These are phyloP conservation scores for Pseudomyrmex pallidus DNA, from an alignment of 1,140 invertebrate genomes.

Conservation along the genomic window DNA sequence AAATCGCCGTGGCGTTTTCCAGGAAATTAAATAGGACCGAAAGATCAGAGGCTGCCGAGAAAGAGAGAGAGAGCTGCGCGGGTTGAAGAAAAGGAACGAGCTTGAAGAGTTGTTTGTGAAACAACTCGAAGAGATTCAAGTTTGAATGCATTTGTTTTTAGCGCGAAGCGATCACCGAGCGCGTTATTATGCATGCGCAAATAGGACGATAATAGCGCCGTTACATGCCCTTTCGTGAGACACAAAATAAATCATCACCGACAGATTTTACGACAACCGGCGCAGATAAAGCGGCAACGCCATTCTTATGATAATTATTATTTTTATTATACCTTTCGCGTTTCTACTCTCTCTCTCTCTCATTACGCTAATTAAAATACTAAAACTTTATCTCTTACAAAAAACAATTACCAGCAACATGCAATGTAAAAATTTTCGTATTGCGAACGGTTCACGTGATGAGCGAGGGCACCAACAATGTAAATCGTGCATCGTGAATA, in stretches of 20 bases:
- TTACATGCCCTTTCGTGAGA: conserved; percentile 18
- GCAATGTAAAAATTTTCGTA: conserved; percentile 13
- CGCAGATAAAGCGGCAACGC: neutral
- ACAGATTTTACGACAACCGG: conserved; percentile 61
- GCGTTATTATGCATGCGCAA: conserved; percentile 63
- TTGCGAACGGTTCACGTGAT: conserved; percentile 12
- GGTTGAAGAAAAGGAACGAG: conserved; percentile 44
- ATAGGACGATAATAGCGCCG: conserved; percentile 60
- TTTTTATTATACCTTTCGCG: too few relatives aligned
- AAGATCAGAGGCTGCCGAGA: conserved; percentile 64
- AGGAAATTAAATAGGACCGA: conserved; percentile 82
- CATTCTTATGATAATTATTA: neutral
- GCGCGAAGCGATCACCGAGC: conserved; percentile 62
- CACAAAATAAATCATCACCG: conserved; percentile 57
- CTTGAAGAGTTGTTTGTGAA: conserved; percentile 1
- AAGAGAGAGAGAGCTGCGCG: neutral
- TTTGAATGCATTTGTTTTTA: conserved; percentile 52
- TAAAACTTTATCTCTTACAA: neutral
- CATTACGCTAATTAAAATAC: neutral
- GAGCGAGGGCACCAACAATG: conserved; percentile 29
- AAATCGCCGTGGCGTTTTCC: conserved; percentile 79
- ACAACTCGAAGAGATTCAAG: conserved; percentile 61
- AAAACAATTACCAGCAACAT: neutral
- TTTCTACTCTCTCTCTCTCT: neutral
- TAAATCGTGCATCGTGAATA: conserved; percentile 57